Evolutionary conservation across 1,140 invertebrate genomes (phyloP).

Genomic region (Drosophila nigromelanica): DNA sequence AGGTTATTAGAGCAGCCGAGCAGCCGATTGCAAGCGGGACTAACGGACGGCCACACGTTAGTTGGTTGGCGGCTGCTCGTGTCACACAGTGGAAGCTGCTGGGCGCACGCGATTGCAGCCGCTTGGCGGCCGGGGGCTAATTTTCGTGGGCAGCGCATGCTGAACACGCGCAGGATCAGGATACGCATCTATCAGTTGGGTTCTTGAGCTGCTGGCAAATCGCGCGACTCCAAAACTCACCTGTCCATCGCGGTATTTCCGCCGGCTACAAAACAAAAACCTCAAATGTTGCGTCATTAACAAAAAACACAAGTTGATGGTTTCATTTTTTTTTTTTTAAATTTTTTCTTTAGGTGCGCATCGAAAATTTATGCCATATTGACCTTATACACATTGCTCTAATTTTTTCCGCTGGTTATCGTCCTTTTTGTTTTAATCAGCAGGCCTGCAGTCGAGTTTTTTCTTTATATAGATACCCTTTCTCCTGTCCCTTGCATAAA

Average conservation of each 20-base stretch:
- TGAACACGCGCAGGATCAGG: conserved; percentile 65
- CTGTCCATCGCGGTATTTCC: conserved; percentile 71
- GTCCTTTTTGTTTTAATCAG: conserved; percentile 77
- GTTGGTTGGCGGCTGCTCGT: conserved; percentile 19
- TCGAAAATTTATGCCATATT: conserved; percentile 80
- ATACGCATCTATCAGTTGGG: conserved; percentile 19
- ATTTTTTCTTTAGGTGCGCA: conserved; percentile 7
- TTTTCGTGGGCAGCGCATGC: conserved; percentile 71
- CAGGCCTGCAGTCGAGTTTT: conserved; percentile 1
- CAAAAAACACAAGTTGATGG: conserved; percentile 47
- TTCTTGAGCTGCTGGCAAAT: conserved; percentile 9
- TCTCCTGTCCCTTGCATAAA: conserved; percentile 1
- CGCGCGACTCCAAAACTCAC: conserved; percentile 62
- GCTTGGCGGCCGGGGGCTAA: conserved; percentile 47
- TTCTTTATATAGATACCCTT: no score
- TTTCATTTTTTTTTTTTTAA: background rate
- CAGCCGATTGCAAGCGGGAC: conserved; percentile 27
- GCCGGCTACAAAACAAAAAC: conserved; percentile 67
- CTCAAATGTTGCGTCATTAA: conserved; percentile 81
- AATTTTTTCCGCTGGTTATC: conserved; percentile 81
- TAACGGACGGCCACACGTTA: conserved; percentile 22
- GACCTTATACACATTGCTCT: conserved; percentile 72
- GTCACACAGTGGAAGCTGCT: conserved; percentile 30
- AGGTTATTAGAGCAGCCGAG: conserved; percentile 71
- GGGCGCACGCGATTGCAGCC: conserved; percentile 71